Conservation (phyloP, 1,140 invertebrate species). For the Temnothorax nylanderi region DNA sequence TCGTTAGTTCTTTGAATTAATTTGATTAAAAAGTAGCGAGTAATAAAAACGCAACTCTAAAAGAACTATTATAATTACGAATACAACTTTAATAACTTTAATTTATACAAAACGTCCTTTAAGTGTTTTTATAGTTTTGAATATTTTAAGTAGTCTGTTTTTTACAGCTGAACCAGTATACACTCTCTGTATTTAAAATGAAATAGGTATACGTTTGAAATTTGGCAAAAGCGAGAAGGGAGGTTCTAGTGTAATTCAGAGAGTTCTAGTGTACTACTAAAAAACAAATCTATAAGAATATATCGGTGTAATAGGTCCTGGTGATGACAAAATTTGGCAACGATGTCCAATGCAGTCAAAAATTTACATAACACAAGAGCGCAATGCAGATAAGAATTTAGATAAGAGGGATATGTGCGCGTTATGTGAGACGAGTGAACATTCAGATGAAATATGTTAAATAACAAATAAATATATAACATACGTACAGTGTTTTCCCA, state of each 20-base stretch:
- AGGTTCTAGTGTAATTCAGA: background rate
- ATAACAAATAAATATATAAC: background rate
- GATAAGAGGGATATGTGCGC: background rate
- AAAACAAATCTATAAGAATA: background rate
- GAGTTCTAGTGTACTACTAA: background rate
- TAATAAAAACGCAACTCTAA: background rate
- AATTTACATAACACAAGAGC: conserved; percentile 14
- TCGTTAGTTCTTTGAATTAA: background rate
- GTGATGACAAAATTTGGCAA: background rate
- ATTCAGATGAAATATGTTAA: conserved; percentile 22
- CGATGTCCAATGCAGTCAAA: background rate
- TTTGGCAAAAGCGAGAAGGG: no score
- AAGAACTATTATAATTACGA: background rate
- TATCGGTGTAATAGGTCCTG: background rate
- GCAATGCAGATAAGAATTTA: conserved; percentile 8
- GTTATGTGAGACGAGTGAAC: background rate
- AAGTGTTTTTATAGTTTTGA: background rate
- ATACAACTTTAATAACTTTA: background rate
- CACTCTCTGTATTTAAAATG: no score
- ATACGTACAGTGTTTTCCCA: background rate
- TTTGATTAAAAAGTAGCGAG: background rate
- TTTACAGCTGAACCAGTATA: no score
- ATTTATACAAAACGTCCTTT: background rate
- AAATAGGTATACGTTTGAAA: no score
- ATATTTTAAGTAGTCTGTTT: background rate